These are phyloP conservation scores for Triops longicaudatus DNA, from an alignment of 1,140 invertebrate species.

Conservation along the genomic window DNA sequence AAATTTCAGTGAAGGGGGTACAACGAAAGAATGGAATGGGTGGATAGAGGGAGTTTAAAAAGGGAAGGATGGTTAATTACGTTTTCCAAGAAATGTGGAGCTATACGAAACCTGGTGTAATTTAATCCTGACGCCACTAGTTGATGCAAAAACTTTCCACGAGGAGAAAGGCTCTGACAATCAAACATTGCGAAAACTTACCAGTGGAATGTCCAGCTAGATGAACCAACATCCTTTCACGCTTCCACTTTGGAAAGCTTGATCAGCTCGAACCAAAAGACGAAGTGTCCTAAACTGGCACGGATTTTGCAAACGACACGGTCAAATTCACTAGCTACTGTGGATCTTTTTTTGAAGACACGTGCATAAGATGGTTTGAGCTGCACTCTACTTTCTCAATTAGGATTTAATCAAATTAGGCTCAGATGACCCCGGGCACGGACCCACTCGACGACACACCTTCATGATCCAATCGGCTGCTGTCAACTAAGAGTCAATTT, in stretches of 20 bases:
- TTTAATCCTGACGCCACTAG: neutral
- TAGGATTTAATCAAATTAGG: neutral
- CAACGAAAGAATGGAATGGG: neutral
- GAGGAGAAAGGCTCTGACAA: neutral
- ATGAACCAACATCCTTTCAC: neutral
- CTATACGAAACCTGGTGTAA: neutral
- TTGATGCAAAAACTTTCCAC: neutral
- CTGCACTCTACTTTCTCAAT: neutral
- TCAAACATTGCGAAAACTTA: neutral
- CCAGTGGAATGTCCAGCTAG: neutral
- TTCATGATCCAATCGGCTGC: conserved; percentile 7
- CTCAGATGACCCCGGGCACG: neutral
- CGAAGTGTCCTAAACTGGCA: neutral
- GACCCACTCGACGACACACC: neutral
- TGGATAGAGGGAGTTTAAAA: neutral
- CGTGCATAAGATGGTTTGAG: neutral
- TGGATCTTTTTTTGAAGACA: neutral
- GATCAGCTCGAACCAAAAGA: too few relatives aligned
- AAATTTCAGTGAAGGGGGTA: neutral
- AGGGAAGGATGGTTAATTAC: neutral
- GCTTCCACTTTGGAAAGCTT: neutral
- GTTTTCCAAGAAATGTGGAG: neutral
- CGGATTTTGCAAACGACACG: neutral
- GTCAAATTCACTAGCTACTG: too few relatives aligned
- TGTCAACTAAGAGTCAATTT: conserved; percentile 12